Percentiles rank a stretch among this genome's conserved stretches.
phyloP scores from a whole-genome alignment of 2,888 invertebrate genomes.

The Caenorhabditis becei region DNA sequence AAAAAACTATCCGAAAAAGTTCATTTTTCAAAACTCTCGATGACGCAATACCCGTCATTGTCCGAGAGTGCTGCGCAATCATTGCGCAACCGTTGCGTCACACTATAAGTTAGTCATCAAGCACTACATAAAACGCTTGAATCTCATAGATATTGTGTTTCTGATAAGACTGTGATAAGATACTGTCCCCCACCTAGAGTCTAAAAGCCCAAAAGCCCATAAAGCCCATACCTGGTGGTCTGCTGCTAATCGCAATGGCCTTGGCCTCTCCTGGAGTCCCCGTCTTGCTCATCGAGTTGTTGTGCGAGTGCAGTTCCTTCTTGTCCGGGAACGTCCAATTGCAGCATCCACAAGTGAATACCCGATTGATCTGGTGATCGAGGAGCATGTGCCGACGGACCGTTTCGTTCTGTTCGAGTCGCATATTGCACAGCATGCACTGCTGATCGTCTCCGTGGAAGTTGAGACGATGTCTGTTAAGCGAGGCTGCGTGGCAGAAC shows the following conservation, averaged over 20 bases:
- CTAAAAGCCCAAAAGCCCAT: no score
- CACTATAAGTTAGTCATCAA: no score
- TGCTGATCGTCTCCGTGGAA: conserved; percentile 74
- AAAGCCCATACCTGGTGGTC: conserved; percentile 59
- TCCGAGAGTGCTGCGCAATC: no score
- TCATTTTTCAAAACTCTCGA: no score
- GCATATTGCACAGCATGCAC: conserved; percentile 65
- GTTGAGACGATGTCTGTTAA: conserved; percentile 73
- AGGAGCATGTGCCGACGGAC: conserved; percentile 70
- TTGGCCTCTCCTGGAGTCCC: conserved; percentile 63
- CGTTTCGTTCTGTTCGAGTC: conserved; percentile 69
- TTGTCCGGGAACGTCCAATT: conserved; percentile 77
- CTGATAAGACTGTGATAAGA: no score
- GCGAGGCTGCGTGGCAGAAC: conserved; percentile 72
- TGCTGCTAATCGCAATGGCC: conserved; percentile 66
- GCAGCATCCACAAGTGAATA: conserved; percentile 76
- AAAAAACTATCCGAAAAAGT: no score
- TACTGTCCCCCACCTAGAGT: no score
- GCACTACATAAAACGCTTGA: no score
- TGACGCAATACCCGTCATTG: no score
- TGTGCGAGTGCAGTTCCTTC: conserved; percentile 70
- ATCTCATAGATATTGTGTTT: no score
- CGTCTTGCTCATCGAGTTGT: conserved; percentile 67
- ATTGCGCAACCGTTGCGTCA: no score
- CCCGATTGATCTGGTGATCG: conserved; percentile 60